Conservation (phyloP, 2,113 vertebrate species). For the Cinclus mexicanus region DNA sequence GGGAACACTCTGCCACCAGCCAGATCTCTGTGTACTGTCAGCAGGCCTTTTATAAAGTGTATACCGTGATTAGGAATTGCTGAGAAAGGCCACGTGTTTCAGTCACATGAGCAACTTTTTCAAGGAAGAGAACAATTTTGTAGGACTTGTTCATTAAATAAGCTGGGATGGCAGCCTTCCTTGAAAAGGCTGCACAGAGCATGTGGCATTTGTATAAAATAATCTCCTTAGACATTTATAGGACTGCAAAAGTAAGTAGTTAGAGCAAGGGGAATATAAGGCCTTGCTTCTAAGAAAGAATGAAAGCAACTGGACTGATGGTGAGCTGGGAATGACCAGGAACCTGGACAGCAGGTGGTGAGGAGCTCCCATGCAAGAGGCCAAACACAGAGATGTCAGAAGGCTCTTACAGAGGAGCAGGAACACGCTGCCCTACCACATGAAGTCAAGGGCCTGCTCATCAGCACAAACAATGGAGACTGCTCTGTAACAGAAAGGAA, state of each 20-base stretch:
- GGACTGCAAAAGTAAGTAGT: not conserved
- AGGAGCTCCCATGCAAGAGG: not conserved
- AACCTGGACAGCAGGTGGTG: not conserved
- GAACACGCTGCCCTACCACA: not conserved
- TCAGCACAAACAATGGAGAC: not conserved
- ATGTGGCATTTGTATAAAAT: not conserved
- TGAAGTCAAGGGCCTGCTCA: not conserved
- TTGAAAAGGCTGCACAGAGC: not conserved
- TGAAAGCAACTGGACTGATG: not conserved
- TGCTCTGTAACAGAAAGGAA: not conserved
- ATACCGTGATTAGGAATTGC: rapidly evolving
- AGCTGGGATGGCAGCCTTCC: not conserved
- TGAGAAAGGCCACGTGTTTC: not conserved
- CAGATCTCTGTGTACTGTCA: not conserved
- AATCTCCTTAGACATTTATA: not conserved
- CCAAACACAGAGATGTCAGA: not conserved
- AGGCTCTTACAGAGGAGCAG: not conserved
- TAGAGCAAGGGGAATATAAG: not conserved
- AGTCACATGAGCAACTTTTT: not conserved
- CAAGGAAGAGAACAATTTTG: not conserved
- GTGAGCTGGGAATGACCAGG: not conserved
- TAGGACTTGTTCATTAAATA: not conserved
- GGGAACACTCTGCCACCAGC: not conserved
- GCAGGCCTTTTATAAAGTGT: not conserved
- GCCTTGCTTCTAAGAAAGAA: not conserved